Conservation (phyloP, 2,113 vertebrate genomes). For the Pteropus alecto region DNA sequence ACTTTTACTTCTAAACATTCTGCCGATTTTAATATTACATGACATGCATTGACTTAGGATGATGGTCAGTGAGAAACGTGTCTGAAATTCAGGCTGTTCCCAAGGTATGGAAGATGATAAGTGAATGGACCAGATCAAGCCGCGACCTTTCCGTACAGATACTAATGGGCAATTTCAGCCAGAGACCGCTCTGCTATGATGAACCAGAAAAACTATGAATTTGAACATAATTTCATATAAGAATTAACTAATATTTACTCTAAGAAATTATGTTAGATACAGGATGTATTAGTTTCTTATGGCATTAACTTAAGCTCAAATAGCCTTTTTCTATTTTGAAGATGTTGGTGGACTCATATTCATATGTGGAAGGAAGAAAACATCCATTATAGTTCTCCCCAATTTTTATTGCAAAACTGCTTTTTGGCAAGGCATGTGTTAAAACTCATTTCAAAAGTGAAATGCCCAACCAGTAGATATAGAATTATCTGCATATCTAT, state of each 20-base stretch:
- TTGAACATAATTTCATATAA: not conserved
- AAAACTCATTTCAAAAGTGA: not conserved
- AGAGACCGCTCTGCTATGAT: not conserved
- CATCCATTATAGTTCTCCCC: not conserved
- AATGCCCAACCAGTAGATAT: not conserved
- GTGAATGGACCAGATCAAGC: not conserved
- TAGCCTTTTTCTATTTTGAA: not conserved
- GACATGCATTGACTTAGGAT: not conserved
- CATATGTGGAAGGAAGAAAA: not conserved
- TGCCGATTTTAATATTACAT: not conserved
- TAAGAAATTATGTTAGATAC: not conserved
- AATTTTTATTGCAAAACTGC: not conserved
- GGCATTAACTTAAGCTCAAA: not conserved
- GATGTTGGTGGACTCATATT: not conserved
- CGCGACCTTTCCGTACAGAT: not conserved
- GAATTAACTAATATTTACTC: not conserved
- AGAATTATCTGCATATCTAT: not conserved
- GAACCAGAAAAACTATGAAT: not conserved
- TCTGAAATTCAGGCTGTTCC: not conserved
- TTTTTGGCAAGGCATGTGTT: not conserved
- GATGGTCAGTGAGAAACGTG: not conserved
- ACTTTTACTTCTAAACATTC: not conserved
- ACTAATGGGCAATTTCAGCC: not conserved
- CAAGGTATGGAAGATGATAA: not conserved
- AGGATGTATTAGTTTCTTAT: not conserved